Evolutionary conservation across 2,113 vertebrate genomes (phyloP).

Genomic region (Phalacrocorax aristotelis): DNA sequence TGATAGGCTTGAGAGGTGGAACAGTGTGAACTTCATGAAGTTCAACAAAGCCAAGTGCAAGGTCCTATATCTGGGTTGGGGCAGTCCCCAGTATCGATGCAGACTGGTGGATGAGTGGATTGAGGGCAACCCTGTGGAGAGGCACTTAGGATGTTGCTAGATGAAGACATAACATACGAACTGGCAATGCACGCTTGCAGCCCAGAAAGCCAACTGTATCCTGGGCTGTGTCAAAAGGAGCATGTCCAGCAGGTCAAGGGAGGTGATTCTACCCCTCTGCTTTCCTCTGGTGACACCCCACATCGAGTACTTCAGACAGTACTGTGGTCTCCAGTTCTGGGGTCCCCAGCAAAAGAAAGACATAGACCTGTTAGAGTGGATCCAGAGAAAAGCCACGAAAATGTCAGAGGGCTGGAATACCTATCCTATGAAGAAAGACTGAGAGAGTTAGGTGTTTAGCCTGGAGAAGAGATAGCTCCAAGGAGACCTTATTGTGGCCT

Average conservation of each 20-base stretch:
- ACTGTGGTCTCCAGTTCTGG: accelerated
- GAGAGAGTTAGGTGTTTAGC: neutral
- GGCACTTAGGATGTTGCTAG: neutral
- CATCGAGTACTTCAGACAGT: accelerated
- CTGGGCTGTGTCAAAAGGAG: neutral
- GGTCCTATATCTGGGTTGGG: neutral
- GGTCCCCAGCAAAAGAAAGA: neutral
- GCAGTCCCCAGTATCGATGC: neutral
- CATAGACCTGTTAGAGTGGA: neutral
- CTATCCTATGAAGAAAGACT: neutral
- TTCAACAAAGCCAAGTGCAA: neutral
- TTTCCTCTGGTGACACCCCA: neutral
- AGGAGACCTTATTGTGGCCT: neutral
- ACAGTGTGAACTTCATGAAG: neutral
- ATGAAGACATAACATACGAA: neutral
- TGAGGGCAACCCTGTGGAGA: neutral
- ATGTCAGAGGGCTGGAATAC: neutral
- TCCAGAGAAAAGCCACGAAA: neutral
- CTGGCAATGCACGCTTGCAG: accelerated
- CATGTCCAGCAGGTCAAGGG: accelerated
- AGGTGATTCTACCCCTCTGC: neutral
- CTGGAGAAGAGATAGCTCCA: neutral
- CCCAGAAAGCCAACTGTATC: accelerated
- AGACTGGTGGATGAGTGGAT: neutral
- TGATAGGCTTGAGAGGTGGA: neutral